Conservation (phyloP, 2,113 vertebrate species). For the Falco punctatus region DNA sequence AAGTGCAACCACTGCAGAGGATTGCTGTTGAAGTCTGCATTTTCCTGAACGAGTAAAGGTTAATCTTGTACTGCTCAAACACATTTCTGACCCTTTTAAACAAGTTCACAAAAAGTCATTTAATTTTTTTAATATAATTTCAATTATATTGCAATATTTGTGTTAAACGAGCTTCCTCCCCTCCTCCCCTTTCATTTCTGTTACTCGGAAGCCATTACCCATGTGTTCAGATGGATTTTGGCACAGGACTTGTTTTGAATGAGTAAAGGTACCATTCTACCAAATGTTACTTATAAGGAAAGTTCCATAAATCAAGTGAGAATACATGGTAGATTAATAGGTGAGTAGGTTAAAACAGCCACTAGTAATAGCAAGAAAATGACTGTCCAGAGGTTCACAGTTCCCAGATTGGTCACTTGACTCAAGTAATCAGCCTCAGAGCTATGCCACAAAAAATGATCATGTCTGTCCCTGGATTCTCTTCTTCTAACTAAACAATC, state of each 20-base stretch:
- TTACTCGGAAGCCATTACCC: neutral
- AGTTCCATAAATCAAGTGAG: constrained; percentile 33
- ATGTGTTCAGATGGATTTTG: constrained; percentile 22
- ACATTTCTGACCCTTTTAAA: constrained; percentile 82
- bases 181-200: constrained; percentile 4
- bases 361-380: constrained; percentile 39
- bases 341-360: constrained; percentile 60
- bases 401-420: constrained; percentile 38
- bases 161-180: constrained; percentile 35
- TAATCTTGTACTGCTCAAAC: constrained; percentile 78
- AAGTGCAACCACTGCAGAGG: constrained; percentile 80
- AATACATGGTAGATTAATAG: constrained; percentile 58
- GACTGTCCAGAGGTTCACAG: constrained; percentile 41
- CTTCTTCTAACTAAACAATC: constrained; percentile 52
- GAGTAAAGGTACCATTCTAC: constrained; percentile 7
- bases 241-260: constrained; percentile 42
- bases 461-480: constrained; percentile 42
- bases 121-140: constrained; percentile 78
- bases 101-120: constrained; percentile 73
- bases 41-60: constrained; percentile 81
- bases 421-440: constrained; percentile 36
- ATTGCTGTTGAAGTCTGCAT: constrained; percentile 80
- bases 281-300: constrained; percentile 32
- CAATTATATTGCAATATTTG: constrained; percentile 80
- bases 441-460: constrained; percentile 53